Evolutionary conservation across 1,140 invertebrate genomes (phyloP), one percentile per base, ranked within the genome.

Genomic region (Trissolcus basalis): DNA sequence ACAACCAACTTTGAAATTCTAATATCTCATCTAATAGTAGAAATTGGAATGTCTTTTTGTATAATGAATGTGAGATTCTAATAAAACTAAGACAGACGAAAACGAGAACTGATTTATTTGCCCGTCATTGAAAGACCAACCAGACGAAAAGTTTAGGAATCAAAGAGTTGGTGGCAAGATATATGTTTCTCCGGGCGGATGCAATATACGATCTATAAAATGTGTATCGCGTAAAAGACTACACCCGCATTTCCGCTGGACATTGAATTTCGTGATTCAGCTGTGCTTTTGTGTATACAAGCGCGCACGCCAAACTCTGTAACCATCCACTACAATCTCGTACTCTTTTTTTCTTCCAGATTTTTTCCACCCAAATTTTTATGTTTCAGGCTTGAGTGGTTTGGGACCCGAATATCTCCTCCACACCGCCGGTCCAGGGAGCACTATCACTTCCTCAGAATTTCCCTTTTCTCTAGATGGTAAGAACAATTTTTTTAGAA

Each of bases 381-480:
- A 50, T 78, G 35, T 90, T 89, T 35, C 86, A 94, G 93, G 93
- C 80, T 90, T 94, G 87, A 93, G 91, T 83, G 86, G 86, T 81
- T 86, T 93, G 82, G 90, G 90, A 77, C 89, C 91, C 50, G 92
- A 96, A 83, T 95, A 95, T 88, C 90, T 96, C 69, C 89, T 95
- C 16, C 93, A 94, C 72, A 91, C 93, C 0, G 91, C 93, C n/a
- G 93, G 93, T 43, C 92, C 93, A 3, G 91, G 93, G 8, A 93
- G 93, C 54, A 93, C 93, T 6, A 88, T 94, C 49, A 92, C 93
- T 15, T 94, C 93, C 55, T 92, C 93, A 48, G 93, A 95, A 80
- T 92, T 94, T 79, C 93, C 93, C 27, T 93, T 94, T 81, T 94
- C 93, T 78, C 90, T 95, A 83, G 94, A 95, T 89, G 93, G 93